Evolutionary conservation across 2,888 invertebrate genomes (phyloP).

Genomic region (Gastracanthus pulcherrimus): DNA sequence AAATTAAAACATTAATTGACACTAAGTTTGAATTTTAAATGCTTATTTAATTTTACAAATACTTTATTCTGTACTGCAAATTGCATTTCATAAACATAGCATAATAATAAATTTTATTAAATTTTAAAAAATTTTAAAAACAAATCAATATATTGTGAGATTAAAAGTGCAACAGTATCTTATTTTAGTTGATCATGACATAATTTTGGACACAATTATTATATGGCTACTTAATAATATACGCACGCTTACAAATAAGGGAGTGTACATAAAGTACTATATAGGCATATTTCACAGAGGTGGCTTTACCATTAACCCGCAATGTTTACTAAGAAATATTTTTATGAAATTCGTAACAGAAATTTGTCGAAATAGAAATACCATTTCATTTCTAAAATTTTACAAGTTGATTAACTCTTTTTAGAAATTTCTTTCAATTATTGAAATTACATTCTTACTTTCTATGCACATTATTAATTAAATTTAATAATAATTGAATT

Average conservation of each 20-base stretch:
- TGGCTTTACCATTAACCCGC: slow-evolving; percentile 20
- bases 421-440: too few species aligned
- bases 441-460: too few species aligned
- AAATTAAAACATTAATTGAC: neutral
- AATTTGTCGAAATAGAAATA: slow-evolving; percentile 24
- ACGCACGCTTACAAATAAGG: slow-evolving; percentile 19
- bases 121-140: neutral
- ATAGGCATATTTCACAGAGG: slow-evolving; percentile 35
- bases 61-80: neutral
- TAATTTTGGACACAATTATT: neutral
- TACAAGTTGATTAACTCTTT: too few species aligned
- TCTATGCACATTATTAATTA: too few species aligned
- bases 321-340: neutral
- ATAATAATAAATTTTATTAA: slow-evolving; percentile 12
- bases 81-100: neutral
- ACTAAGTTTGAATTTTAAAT: neutral
- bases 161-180: neutral
- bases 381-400: neutral
- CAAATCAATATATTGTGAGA: neutral
- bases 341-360: slow-evolving; percentile 33
- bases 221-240: slow-evolving; percentile 23
- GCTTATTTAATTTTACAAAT: neutral
- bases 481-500: too few species aligned
- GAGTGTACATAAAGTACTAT: slow-evolving; percentile 28
- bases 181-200: neutral